Base-by-base conservation (phyloP, 2,113 vertebrate species). In the Silurus asotus region DNA sequence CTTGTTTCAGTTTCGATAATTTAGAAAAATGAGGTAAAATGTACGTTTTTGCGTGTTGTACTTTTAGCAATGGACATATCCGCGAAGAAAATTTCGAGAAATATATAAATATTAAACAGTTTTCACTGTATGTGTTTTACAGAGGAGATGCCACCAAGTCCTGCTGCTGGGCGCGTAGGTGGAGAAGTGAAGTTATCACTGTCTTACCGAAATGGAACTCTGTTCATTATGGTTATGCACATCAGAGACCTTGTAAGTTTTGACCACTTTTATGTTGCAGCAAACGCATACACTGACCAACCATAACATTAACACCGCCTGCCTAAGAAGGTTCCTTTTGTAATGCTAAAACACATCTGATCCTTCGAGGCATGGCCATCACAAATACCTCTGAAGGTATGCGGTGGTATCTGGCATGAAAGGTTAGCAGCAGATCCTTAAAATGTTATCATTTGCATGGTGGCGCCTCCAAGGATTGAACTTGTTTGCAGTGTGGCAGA, bases 221-320 rank as follows among this genome's bases (percentile, higher is more conserved):
- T 99, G 0, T 99, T 99, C 94, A 96, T 99, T 94, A 99, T 99
- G 98, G 97, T 99, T 90, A 99, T 99, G 98, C 98, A 99, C 94
- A 99, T 99, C 91, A 96, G 96, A 94, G 97, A 99, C 88, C 94
- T 99, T 93, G 96, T 97, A 93, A 94, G 95, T 59, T 56, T 28
- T 70, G 1, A 53, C 14, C 49, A 76, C 48, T 76, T 7, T 25
- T 53, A 53, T 37, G 37, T 37, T 37, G 37, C 37, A 37, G 3
- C 37, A 37, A 37, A 37, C 2, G 37, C 37, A 37, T 37, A 37
- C 37, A 37, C 37, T 37, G 37, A 37, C 37, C 37, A 37, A 37
- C 1, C 37, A 37, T 37, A 37, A 37, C 37, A 37, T 37, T 37
- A 37, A 37, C 37, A 37, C 37, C 37, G 3, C 37, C 37, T 37